Percentiles rank a stretch among this genome's conserved stretches.
phyloP scores from a whole-genome alignment of 1,140 invertebrate genomes.

The Formica selysi region DNA sequence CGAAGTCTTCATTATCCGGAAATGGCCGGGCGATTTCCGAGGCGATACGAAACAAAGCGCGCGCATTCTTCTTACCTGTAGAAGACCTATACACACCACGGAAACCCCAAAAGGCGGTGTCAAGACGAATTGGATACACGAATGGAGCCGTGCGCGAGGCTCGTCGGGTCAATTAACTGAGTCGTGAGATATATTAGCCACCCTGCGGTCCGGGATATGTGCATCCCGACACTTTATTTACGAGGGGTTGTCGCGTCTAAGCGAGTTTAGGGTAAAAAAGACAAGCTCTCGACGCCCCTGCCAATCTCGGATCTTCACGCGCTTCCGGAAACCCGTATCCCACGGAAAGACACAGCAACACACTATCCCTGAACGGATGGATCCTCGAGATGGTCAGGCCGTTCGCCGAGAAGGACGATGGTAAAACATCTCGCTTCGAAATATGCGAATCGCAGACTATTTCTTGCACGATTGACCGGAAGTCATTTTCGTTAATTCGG shows the following conservation, averaged over 20 bases:
- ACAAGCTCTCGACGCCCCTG: constrained; percentile 60
- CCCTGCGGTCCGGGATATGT: constrained; percentile 60
- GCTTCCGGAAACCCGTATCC: constrained; percentile 85
- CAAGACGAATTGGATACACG: constrained; percentile 75
- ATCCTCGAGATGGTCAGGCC: background rate
- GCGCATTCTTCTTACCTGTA: constrained; percentile 65
- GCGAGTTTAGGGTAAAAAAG: constrained; percentile 39
- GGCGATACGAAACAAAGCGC: constrained; percentile 64
- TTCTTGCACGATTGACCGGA: constrained; percentile 10
- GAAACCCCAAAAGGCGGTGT: constrained; percentile 71
- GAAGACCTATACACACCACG: constrained; percentile 58
- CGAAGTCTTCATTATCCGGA: constrained; percentile 50
- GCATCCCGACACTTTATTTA: constrained; percentile 76
- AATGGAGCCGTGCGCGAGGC: constrained; percentile 61
- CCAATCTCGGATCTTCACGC: constrained; percentile 79
- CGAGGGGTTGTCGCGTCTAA: constrained; percentile 66
- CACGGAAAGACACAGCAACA: constrained; percentile 31
- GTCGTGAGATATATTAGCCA: constrained; percentile 79
- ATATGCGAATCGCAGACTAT: constrained; percentile 8
- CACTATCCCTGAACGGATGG: too few species aligned
- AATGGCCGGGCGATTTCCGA: constrained; percentile 54
- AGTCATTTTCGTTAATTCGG: background rate
- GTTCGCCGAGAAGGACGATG: background rate
- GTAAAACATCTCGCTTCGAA: constrained; percentile 11
- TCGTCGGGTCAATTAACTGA: constrained; percentile 80